A percentile compares a stretch with the other conserved stretches of the same genome.
Conservation (phyloP, 2,113 vertebrate species). For the Suncus etruscus region DNA sequence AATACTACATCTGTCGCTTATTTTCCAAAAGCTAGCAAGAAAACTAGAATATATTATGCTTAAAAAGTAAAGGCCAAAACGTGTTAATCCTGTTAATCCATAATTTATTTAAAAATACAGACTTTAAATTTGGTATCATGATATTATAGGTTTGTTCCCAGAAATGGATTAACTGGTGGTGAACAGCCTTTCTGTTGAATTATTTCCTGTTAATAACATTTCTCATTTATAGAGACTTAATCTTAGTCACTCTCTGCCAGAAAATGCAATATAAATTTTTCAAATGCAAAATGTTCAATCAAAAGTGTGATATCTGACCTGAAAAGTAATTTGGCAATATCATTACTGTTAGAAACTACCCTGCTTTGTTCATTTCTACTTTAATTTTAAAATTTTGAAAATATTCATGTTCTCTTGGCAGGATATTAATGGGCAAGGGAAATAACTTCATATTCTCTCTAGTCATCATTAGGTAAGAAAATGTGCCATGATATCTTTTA, state of each 20-base stretch:
- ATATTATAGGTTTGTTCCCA: neutral
- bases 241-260: neutral
- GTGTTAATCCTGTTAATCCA: neutral
- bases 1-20: neutral
- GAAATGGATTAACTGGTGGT: neutral
- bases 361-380: neutral
- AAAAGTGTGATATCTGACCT: neutral
- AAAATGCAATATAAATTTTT: neutral
- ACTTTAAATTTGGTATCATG: neutral
- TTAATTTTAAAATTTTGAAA: slow-evolving; percentile 62
- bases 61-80: neutral
- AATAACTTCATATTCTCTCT: neutral
- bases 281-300: neutral
- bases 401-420: slow-evolving; percentile 15
- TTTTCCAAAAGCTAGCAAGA: neutral
- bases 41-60: neutral
- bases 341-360: neutral
- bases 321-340: neutral
- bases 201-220: neutral
- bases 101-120: neutral
- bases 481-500: neutral
- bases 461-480: neutral
- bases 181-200: neutral
- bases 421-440: slow-evolving; percentile 15
- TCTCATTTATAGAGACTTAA: neutral